Conservation (phyloP, 2,797 vertebrate species). For the Gadopsis marmoratus region DNA sequence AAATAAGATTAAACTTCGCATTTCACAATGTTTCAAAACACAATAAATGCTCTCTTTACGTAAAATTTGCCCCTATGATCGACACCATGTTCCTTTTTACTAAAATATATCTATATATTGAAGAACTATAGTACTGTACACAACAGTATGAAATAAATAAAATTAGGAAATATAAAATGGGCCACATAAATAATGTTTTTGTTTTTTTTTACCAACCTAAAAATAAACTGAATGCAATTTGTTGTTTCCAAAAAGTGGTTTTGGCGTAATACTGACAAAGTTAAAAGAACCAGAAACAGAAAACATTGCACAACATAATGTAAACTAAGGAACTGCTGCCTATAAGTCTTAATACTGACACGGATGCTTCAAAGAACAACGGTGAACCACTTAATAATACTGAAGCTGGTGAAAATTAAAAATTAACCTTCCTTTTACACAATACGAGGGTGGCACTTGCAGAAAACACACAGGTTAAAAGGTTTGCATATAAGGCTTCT, state of each 20-base stretch:
- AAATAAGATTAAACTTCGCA: slow-evolving; percentile 99
- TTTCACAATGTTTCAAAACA: slow-evolving; percentile 99
- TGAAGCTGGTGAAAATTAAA: slow-evolving; percentile 95
- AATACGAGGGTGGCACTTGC: slow-evolving; percentile 99
- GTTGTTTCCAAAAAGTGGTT: slow-evolving; percentile 91
- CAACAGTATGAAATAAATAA: slow-evolving; percentile 99
- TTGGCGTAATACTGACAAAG: slow-evolving; percentile 99
- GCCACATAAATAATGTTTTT: slow-evolving; percentile 98
- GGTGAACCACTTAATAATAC: slow-evolving; percentile 94
- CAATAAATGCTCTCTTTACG: slow-evolving; percentile 99
- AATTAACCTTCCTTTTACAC: slow-evolving; percentile 94
- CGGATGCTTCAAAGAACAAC: slow-evolving; percentile 97
- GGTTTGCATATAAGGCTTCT: slow-evolving; percentile 99
- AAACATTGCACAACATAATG: slow-evolving; percentile 99
- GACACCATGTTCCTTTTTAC: slow-evolving; percentile 99
- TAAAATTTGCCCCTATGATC: slow-evolving; percentile 99
- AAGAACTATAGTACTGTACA: slow-evolving; percentile 99
- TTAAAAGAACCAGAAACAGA: slow-evolving; percentile 88
- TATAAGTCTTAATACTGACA: slow-evolving; percentile 99
- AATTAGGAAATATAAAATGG: slow-evolving; percentile 99
- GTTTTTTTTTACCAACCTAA: slow-evolving; percentile 94
- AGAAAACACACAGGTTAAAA: slow-evolving; percentile 99
- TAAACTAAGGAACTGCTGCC: slow-evolving; percentile 99
- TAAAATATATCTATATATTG: slow-evolving; percentile 99
- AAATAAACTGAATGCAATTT: slow-evolving; percentile 99